Base-by-base conservation (phyloP, 2,888 invertebrate species). In the Syrista parreyssii region DNA sequence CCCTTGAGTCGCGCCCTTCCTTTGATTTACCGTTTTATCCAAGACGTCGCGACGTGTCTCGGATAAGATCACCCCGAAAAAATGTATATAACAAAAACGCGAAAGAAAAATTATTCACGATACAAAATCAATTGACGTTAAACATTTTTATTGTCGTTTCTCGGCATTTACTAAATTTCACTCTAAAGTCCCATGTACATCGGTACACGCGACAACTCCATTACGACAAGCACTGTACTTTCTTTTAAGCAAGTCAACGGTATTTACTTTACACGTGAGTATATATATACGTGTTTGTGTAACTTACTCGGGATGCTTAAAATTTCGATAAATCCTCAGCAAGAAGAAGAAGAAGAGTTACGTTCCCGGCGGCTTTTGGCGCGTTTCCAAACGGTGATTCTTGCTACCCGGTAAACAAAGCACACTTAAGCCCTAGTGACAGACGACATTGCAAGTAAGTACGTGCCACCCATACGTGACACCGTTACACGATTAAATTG, bases 261-360 rank as follows among this genome's bases (percentile, higher is more conserved):
- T 15, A 40, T 40, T 11, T 35, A 73, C 31, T 69, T 36, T 35
- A 55, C 35, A 31, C 11, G 31, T 55, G 55, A 30, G 55, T 35
- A 55, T 68, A 69, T 11, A 74, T 68, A 76, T 35, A 31, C 12
- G 36, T 32, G 36, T 15, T 11, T 72, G 36, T 68, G 73, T 69
- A 80, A 77, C 77, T 78, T 78, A 69, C 75, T 78, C 81, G 79
- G 80, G 83, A 86, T 86, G 88, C 83, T 88, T 87, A 87, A 88
- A 87, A 88, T 88, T 88, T 88, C 87, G 84, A 89, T 89, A 88
- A 89, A 89, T 89, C 86, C 81, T 82, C 80, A 80, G 78, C 81
- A 40, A 78, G 80, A 79, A 79, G 68, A 75, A 76, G 76, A 55
- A 68, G 68, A 71, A 73, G 74, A 78, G 68, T 69, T 69, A 69